Conservation (phyloP, 2,113 vertebrate genomes). For the Hippocampus guttulatus region DNA sequence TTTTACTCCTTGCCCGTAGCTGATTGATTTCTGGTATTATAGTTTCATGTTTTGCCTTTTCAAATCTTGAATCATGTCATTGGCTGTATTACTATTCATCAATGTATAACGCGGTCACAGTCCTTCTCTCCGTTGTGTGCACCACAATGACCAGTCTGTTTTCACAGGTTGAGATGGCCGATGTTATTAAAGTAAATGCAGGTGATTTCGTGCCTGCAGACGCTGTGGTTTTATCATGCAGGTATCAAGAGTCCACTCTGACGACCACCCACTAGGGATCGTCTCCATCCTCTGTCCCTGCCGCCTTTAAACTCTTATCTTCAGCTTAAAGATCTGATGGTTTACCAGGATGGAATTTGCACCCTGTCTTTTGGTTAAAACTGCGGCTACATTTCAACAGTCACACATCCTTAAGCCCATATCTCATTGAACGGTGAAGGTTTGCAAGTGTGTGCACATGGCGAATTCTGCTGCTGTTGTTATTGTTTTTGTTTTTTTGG, state of each 20-base stretch:
- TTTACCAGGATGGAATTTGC: constrained; percentile 35
- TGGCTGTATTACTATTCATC: constrained; percentile 9
- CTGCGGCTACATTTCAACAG: not conserved
- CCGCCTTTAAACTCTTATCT: constrained; percentile 45
- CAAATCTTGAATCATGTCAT: constrained; percentile 6
- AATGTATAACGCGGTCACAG: not conserved
- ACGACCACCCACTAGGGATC: constrained; percentile 69
- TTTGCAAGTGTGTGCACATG: too few species aligned
- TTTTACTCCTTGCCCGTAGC: not conserved
- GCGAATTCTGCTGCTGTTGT: too few species aligned
- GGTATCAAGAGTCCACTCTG: constrained; percentile 80
- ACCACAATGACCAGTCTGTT: constrained; percentile 84
- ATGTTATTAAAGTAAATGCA: constrained; percentile 97
- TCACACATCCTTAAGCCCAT: too few species aligned
- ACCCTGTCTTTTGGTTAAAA: not conserved
- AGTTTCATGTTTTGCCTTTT: not conserved
- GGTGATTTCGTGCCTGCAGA: constrained; percentile 96
- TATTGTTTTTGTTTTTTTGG: too few species aligned
- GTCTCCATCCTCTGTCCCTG: constrained; percentile 1
- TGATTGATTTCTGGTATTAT: not conserved
- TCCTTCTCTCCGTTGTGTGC: constrained; percentile 22
- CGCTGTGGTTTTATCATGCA: constrained; percentile 93
- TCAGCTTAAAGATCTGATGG: constrained; percentile 82
- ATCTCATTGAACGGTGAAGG: too few species aligned
- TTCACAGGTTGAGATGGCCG: constrained; percentile 96